These are phyloP conservation scores for Corydoras sp. DNA, from an alignment of 2,113 vertebrate species.

Conservation along the genomic window DNA sequence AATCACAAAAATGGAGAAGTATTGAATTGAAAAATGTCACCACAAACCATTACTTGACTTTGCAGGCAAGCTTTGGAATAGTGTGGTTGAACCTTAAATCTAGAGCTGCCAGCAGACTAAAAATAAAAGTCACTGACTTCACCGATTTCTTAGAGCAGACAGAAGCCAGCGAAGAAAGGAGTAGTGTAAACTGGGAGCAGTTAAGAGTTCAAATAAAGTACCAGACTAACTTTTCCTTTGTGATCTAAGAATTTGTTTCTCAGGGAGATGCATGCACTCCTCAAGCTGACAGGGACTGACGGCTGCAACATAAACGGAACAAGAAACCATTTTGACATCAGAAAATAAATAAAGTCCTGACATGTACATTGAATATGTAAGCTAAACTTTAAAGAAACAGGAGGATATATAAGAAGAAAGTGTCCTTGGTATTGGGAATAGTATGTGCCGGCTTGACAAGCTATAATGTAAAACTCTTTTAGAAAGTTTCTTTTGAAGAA, in stretches of 20 bases:
- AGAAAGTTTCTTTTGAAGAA: slow-evolving; percentile 27
- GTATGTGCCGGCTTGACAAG: slow-evolving; percentile 25
- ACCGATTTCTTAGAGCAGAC: slow-evolving; percentile 7
- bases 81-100: no score
- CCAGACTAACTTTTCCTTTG: slow-evolving; percentile 23
- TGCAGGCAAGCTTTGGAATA: no score
- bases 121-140: slow-evolving; percentile 8
- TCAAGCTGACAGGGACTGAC: slow-evolving; percentile 33
- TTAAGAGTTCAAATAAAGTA: slow-evolving; percentile 20
- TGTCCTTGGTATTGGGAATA: slow-evolving; percentile 8
- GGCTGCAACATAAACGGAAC: slow-evolving; percentile 34
- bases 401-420: slow-evolving; percentile 29
- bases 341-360: slow-evolving; percentile 33
- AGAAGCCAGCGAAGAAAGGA: slow-evolving; percentile 6
- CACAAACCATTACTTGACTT: no score
- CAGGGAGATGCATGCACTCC: slow-evolving; percentile 21
- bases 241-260: slow-evolving; percentile 18
- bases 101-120: not conserved
- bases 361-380: slow-evolving; percentile 26
- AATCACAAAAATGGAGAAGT: no score
- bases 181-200: slow-evolving; percentile 17
- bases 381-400: slow-evolving; percentile 28
- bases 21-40: no score
- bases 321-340: slow-evolving; percentile 37
- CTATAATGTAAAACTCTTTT: slow-evolving; percentile 33